Evolutionary conservation across 2,888 invertebrate genomes (phyloP), one percentile per base, ranked within the genome.

Genomic region (Oscheius sp.): DNA sequence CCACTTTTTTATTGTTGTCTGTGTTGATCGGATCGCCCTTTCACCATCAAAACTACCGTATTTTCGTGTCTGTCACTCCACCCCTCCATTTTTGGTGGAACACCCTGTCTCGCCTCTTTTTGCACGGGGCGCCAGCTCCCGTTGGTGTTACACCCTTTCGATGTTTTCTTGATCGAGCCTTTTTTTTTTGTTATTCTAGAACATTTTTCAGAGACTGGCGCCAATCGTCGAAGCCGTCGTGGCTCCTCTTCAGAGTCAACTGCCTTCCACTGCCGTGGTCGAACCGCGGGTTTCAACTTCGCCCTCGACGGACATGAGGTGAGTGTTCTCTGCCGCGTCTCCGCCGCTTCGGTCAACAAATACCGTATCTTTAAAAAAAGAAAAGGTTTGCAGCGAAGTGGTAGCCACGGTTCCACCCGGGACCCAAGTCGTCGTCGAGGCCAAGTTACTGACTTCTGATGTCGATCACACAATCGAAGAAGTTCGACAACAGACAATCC

Each of bases 401-500:
- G 75, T 77, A 18, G 73, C 78, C 13, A 77, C 79, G 45, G 81
- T 87, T 72, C 87, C 87, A 45, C 84, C 85, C 46, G 87, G 87
- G 45, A 87, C 87, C 16, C 85, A 87, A 76, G 86, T 87, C 71
- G 86, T 87, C 59, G 81, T 87, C 46, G 86, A 87, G 73, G 84
- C 87, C n/a, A 81, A 86, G 43, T 73, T 87, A 18, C 82, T 86
- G 68, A 87, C 86, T 18, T 87, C 85, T 9, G 87, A 87, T 77
- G 85, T 87, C 52, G 87, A 87, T 73, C 83, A 84, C 45, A 86
- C 87, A 7, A 86, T 87, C 76, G 87, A 84, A 68, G 86, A 87
- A 66, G 85, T 85, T 55, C 82, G 85, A 41, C 80, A 82, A 71
- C 78, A 80, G 53, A 77, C 76, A 53, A 75, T 78, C 59, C 77